These are phyloP conservation scores for Mactromeris polynyma DNA, from an alignment of 2,888 invertebrate species.

Conservation along the genomic window DNA sequence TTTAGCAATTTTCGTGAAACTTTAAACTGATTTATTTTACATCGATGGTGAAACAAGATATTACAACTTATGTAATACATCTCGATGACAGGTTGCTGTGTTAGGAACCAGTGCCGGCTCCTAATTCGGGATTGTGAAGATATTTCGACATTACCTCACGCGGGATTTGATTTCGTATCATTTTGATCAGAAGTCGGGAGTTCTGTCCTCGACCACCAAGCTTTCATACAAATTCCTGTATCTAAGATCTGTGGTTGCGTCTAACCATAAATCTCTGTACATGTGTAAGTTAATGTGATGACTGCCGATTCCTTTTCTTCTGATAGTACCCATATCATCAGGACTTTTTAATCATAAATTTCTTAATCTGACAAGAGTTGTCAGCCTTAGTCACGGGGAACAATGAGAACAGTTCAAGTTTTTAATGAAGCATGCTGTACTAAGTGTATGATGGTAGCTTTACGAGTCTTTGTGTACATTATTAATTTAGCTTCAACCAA, in stretches of 20 bases:
- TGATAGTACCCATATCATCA: not conserved
- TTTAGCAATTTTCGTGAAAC: no score
- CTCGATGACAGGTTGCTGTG: no score
- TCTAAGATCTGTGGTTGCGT: not conserved
- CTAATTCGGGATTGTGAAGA: no score
- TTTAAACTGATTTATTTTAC: no score
- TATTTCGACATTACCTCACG: no score
- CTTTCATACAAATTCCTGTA: no score
- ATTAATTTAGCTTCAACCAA: slow-evolving; percentile 10
- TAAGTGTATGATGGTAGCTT: slow-evolving; percentile 44
- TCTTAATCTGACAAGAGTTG: slow-evolving; percentile 20
- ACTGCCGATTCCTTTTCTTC: not conserved
- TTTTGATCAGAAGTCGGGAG: no score
- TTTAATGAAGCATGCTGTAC: slow-evolving; percentile 46
- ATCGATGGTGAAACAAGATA: no score
- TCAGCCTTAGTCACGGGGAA: not conserved
- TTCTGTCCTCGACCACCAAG: no score
- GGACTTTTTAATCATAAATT: slow-evolving; percentile 6
- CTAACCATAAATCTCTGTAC: not conserved
- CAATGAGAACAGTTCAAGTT: slow-evolving; percentile 31
- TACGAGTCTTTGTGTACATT: slow-evolving; percentile 50
- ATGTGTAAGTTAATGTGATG: not conserved
- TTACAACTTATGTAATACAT: no score
- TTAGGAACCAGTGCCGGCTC: no score
- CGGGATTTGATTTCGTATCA: no score